Percentiles rank a stretch among this genome's conserved stretches.
Conservation (phyloP, 2,888 invertebrate species). For the Eupithecia subumbrata region DNA sequence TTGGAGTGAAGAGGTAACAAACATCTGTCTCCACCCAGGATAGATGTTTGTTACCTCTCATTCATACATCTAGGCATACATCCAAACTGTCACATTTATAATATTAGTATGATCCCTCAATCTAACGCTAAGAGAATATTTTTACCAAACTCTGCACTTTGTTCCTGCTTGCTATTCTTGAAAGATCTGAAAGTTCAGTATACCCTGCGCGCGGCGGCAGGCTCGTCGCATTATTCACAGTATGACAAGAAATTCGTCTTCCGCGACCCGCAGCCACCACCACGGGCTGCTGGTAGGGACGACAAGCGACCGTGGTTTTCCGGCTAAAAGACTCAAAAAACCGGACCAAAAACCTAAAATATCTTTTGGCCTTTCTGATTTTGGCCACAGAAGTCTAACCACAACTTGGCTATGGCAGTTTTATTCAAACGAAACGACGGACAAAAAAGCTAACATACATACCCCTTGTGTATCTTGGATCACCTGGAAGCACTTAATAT, state of each 20-base stretch:
- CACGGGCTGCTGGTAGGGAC: slow-evolving; percentile 12
- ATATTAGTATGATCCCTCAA: no score
- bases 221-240: slow-evolving; percentile 45
- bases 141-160: neutral
- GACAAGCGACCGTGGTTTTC: neutral
- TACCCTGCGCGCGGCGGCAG: slow-evolving; percentile 17
- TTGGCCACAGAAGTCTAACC: neutral
- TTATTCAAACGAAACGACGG: neutral
- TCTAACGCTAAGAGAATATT: neutral
- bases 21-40: no score
- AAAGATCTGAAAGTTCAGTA: slow-evolving; percentile 16
- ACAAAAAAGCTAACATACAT: neutral
- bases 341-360: neutral
- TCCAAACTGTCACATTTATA: no score
- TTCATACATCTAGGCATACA: no score
- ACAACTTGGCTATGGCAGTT: neutral
- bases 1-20: no score
- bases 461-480: neutral
- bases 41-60: no score
- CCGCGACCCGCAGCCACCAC: slow-evolving; percentile 17
- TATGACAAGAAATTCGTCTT: slow-evolving; percentile 52
- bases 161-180: neutral
- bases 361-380: neutral
- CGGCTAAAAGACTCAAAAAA: neutral
- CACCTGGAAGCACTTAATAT: neutral